Conservation (phyloP, 2,888 invertebrate species). For the Cartodere bifasciata region DNA sequence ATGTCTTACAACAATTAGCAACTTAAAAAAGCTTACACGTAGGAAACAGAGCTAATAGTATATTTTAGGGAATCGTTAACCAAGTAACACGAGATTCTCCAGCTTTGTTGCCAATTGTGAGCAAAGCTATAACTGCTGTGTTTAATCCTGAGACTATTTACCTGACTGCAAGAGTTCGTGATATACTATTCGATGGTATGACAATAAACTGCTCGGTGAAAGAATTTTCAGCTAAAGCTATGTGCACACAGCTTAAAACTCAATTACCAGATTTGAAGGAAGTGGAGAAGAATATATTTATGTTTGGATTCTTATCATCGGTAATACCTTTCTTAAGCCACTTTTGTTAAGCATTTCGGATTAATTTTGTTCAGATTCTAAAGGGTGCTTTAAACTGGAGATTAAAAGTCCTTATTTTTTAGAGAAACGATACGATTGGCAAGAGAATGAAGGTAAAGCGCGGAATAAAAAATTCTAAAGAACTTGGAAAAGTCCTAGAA, state of each 20-base stretch:
- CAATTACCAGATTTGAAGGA: conserved; percentile 45
- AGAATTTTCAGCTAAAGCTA: conserved; percentile 62
- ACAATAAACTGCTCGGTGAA: conserved; percentile 58
- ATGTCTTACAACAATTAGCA: conserved; percentile 30
- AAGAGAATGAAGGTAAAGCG: conserved; percentile 58
- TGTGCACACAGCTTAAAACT: conserved; percentile 54
- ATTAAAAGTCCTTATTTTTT: too few species aligned
- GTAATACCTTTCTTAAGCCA: too few species aligned
- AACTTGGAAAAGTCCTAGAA: conserved; percentile 60
- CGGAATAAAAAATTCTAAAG: conserved; percentile 57
- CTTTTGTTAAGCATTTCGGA: too few species aligned
- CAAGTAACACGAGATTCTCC: conserved; percentile 48
- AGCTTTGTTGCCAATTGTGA: conserved; percentile 50
- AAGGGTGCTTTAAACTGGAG: too few species aligned
- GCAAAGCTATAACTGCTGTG: conserved; percentile 55
- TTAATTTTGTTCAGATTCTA: too few species aligned
- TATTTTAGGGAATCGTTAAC: conserved; percentile 41
- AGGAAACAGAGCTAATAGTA: conserved; percentile 1
- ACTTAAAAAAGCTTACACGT: too few species aligned
- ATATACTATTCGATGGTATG: conserved; percentile 62
- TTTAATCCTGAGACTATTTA: conserved; percentile 52
- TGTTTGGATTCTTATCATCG: too few species aligned
- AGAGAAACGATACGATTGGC: conserved; percentile 64
- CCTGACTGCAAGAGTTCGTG: conserved; percentile 49
- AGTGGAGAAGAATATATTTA: conserved; percentile 48